Evolutionary conservation across 1,140 invertebrate species (phyloP), one percentile per base, ranked within the genome.

Genomic region (Hyles vespertilio): DNA sequence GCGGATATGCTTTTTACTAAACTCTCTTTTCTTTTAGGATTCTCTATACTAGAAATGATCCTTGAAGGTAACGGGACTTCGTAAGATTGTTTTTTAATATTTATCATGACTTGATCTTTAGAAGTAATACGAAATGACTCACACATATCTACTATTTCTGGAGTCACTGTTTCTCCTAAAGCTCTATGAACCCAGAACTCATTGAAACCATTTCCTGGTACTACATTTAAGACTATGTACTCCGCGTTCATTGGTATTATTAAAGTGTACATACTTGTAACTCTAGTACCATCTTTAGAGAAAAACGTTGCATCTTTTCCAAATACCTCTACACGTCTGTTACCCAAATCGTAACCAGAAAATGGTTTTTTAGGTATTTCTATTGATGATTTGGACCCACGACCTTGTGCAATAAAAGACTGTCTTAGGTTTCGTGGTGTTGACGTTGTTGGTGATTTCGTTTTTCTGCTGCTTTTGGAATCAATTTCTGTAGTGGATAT

Each of bases 281-380:
- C 72, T 33, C 71, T 61, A 7, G 88, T 90, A 3, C 89, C 89
- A 59, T 91, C 90, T 56, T 75, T 72, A 3, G 87, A 89, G 60
- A 81, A 81, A 72, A 82, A 91, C 50, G 65, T 78, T 3, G 74
- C 77, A 61, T 74, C 79, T 59, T 81, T 75, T 56, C 89, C 84
- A 59, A 85, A 84, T 10, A 89, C 78, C 72, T 91, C 89, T 33
- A 91, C 79, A 56, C 91, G 84, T 59, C 83, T 70, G 32, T 82
- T 78, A 7, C 89, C 87, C 22, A 92, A 79, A 72, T 91, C 78
- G 63, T 89, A 89, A 8, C 84, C 84, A 32, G 63, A 65, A 69
- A 89, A 88, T 47, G 74, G 67, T 63, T 85, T 84, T 44, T 55
- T 55, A 2, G 48, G 53, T 34, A 54, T 47, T n/a, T 59, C 32